Conservation (phyloP, 2,888 invertebrate genomes). For the Endomychus coccineus region DNA sequence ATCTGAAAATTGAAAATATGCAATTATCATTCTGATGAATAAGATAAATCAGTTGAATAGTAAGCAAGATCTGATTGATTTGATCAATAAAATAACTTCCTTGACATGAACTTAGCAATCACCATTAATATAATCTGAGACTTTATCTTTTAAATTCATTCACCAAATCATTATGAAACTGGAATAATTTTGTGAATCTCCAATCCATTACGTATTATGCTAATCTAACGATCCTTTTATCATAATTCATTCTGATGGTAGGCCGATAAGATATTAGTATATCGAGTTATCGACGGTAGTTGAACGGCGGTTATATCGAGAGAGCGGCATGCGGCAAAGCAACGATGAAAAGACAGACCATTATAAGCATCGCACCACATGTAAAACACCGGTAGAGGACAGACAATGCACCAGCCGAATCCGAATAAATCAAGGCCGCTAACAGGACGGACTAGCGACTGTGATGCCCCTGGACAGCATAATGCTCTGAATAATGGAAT, state of each 20-base stretch:
- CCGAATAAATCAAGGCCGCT: constrained; percentile 41
- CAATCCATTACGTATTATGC: no score
- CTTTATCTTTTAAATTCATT: no score
- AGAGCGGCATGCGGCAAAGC: constrained; percentile 9
- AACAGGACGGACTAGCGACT: constrained; percentile 39
- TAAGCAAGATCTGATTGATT: no score
- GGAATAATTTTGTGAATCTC: no score
- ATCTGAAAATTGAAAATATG: no score
- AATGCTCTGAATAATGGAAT: constrained; percentile 43
- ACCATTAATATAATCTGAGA: no score
- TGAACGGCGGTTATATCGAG: constrained; percentile 11
- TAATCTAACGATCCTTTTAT: no score
- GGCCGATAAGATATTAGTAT: constrained; percentile 15
- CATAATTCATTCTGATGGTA: constrained; percentile 13
- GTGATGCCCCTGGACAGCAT: constrained; percentile 37
- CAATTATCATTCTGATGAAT: no score
- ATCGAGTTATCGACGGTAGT: constrained; percentile 14
- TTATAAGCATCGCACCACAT: constrained; percentile 30
- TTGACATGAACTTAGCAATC: no score
- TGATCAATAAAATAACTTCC: no score
- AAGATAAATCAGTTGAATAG: no score
- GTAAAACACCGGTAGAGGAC: constrained; percentile 28
- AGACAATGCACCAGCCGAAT: constrained; percentile 39
- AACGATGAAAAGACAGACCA: constrained; percentile 25
- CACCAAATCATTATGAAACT: no score